A percentile compares a stretch with the other conserved stretches of the same genome.
Conservation (phyloP, 23 tunicate species). For the Botrylloides violaceus region DNA sequence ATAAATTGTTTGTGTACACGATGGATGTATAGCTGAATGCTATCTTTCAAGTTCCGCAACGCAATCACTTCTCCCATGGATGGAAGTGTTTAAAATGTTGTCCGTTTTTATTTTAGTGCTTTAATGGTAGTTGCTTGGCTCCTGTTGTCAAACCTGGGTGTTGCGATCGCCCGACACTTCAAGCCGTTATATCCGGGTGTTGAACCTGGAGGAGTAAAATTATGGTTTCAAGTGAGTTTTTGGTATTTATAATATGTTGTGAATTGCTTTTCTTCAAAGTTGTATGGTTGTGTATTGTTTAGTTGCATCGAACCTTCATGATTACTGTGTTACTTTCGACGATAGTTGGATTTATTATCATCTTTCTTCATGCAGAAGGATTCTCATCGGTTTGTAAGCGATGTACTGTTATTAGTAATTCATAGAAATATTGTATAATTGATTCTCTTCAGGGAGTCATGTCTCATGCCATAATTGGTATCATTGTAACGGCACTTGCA, state of each 20-base stretch:
- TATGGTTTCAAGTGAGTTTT: slow-evolving; percentile 80
- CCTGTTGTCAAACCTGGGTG: slow-evolving; percentile 54
- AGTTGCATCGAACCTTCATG: slow-evolving; percentile 60
- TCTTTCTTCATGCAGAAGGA: slow-evolving; percentile 36
- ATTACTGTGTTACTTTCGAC: slow-evolving; percentile 34
- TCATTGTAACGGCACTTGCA: slow-evolving; percentile 50
- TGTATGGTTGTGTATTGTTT: not conserved
- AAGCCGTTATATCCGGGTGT: slow-evolving; percentile 55
- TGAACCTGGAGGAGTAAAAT: slow-evolving; percentile 12
- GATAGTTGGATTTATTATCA: slow-evolving; percentile 37
- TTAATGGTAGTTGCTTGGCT: slow-evolving; percentile 86
- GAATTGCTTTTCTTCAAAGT: not conserved
- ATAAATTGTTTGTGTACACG: too few relatives aligned
- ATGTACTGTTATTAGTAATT: not conserved
- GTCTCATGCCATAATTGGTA: slow-evolving; percentile 70
- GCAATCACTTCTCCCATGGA: too few relatives aligned
- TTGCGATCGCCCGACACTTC: slow-evolving; percentile 63
- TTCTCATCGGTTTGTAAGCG: too few relatives aligned
- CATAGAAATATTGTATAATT: not conserved
- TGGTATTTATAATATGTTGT: not conserved
- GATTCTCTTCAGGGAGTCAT: slow-evolving; percentile 33
- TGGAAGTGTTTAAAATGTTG: too few relatives aligned
- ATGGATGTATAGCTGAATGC: too few relatives aligned
- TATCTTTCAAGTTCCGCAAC: too few relatives aligned
- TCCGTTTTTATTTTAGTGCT: slow-evolving; percentile 15